phyloP scores from a whole-genome alignment of 35 echinoderm and acorn worm genomes.

The Apostichopus californicus region DNA sequence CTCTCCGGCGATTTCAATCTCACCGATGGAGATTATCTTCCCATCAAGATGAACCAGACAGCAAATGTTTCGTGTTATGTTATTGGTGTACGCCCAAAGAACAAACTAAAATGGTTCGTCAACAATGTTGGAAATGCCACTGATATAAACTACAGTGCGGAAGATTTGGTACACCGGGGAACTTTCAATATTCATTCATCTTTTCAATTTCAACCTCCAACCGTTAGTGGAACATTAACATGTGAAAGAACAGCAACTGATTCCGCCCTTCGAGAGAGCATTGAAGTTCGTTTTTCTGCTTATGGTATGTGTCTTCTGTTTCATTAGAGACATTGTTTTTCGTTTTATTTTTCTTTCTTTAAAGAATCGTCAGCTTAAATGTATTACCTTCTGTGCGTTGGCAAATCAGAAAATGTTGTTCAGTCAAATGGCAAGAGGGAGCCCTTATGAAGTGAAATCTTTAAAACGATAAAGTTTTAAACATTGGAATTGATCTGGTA shows the following conservation, averaged over 20 bases:
- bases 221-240: not conserved
- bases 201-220: not conserved
- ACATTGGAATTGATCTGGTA: too few relatives aligned
- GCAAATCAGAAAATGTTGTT: too few relatives aligned
- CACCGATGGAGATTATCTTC: not conserved
- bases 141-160: not conserved
- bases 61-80: not conserved
- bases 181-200: not conserved
- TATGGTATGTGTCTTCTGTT: too few relatives aligned
- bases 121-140: not conserved
- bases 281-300: too few relatives aligned
- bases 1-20: not conserved
- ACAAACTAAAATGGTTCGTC: not conserved
- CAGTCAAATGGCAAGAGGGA: too few relatives aligned
- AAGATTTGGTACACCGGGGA: not conserved
- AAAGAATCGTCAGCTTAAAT: too few relatives aligned
- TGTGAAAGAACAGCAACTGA: not conserved
- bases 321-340: too few relatives aligned
- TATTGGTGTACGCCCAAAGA: not conserved
- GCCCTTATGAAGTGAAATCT: too few relatives aligned
- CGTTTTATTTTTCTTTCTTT: too few relatives aligned
- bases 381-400: too few relatives aligned
- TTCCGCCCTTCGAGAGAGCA: not conserved
- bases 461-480: too few relatives aligned
- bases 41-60: not conserved